Evolutionary conservation across 2,797 vertebrate genomes (phyloP), one percentile per base, ranked within the genome.

Genomic region (Megaceryle alcyon): DNA sequence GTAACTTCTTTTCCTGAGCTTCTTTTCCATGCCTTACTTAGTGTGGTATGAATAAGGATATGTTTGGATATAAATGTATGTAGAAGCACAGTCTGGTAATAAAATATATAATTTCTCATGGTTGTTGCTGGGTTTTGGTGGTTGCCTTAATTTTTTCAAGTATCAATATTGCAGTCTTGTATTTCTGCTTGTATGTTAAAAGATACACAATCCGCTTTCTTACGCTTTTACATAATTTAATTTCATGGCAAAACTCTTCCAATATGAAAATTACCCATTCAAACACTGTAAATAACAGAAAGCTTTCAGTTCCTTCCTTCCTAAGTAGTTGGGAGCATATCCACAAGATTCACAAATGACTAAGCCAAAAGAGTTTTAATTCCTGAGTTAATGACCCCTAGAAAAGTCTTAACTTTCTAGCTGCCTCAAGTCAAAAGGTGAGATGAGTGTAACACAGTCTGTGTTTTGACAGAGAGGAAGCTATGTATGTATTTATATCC

Each of bases 161-260:
- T 60, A 14, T 48, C 71, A 72, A 1, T 69, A 16, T 15, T 57
- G 21, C n/a, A 51, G 23, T 51, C 29, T 2, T 44, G 22, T 72
- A 13, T 66, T 80, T 88, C 44, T 75, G 8, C 35, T 64, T 57
- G 14, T 39, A 25, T 75, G 35, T 48, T 87, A n/a, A 44, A 82
- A 78, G 35, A 19, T 22, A 28, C 0, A 25, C 4, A 41, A 7
- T 59, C 29, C 4, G 16, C 6, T 51, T 53, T 85, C 25, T 70
- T 51, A 39, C 0, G 1, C 6, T 72, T 89, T 77, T 35, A 4
- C 0, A 0, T 43, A 28, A 46, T 81, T 80, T 76, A 65, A 23
- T 78, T 94, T 79, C 13, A 25, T 73, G 21, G 35, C 18, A 63
- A 82, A 95, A 46, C 7, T 61, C 9, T 63, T 12, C 29, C 13